Evolutionary conservation across 1,140 invertebrate species (phyloP), one percentile per base, ranked within the genome.

Genomic region (Zaprionus ghesquierei): DNA sequence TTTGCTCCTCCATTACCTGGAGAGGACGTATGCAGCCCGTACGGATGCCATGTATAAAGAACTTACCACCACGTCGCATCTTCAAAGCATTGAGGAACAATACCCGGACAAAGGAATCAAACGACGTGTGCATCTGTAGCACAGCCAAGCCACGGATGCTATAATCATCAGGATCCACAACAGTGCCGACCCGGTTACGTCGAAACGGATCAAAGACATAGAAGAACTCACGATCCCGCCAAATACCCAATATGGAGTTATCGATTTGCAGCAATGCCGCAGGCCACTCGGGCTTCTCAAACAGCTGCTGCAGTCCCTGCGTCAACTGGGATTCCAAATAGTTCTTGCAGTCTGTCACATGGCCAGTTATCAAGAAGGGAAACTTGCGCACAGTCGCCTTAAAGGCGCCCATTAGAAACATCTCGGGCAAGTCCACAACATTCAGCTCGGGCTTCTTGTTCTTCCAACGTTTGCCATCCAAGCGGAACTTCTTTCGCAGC

Each of bases 201-300:
- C 86, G 51, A 35, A 92, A 93, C 1, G 93, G 93, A 86, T 93
- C 93, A 35, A 93, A 93, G 10, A 89, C 91, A 55, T 92, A 93
- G 68, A 91, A 93, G 74, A 92, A 92, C 23, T 93, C 91, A 5
- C 86, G 68, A 64, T 93, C 92, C 0, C 91, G 86, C 93, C 93
- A 93, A 29, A 93, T 59, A 0, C 90, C 92, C 18, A 93, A 12
- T 10, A 89, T 81, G 0, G 72, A 91, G 44, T 89, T 92, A 18
- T 90, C 92, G 35, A 93, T 92, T 72, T 92, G 92, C 0, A 93
- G 70, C 15, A 93, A 64, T 0, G 82, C 92, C 15, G 91, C 84
- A 0, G 90, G 92, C 87, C 92, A 92, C 18, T 89, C 90, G 13
- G 90, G 79, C 54, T 92, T 90, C 20, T 65, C 64, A 38, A 91